phyloP scores from a whole-genome alignment of 2,797 vertebrate genomes.

The Macrochelys suwanniensis region DNA sequence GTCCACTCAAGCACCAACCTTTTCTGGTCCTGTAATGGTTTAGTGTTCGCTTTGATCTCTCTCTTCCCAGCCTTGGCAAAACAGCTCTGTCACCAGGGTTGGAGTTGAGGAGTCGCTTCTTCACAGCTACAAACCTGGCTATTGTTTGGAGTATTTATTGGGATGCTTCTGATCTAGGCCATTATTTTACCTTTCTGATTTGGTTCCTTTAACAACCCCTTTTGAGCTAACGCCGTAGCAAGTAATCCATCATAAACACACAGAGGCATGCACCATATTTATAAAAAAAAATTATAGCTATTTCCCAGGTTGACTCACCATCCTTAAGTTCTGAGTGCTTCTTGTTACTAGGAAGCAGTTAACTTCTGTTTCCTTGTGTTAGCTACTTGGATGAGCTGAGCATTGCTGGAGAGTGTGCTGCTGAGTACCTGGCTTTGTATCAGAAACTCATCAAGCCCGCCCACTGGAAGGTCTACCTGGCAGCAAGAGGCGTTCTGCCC shows the following conservation, averaged over 20 bases:
- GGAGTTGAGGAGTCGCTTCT: background rate
- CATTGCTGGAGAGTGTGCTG: slow-evolving; percentile 95
- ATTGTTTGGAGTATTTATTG: background rate
- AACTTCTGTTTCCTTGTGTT: slow-evolving; percentile 6
- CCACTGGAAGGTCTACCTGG: slow-evolving; percentile 98
- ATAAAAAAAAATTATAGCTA: background rate
- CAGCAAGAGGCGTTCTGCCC: slow-evolving; percentile 95
- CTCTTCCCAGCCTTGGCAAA: background rate
- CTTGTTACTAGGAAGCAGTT: background rate
- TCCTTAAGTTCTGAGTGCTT: background rate
- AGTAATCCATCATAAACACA: background rate
- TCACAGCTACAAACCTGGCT: background rate
- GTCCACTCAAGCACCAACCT: background rate
- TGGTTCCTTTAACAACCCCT: background rate
- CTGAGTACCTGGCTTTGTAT: slow-evolving; percentile 95
- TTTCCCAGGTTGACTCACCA: background rate
- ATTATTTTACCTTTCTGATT: background rate
- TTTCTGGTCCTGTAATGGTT: background rate
- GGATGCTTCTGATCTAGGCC: background rate
- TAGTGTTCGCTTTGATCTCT: background rate
- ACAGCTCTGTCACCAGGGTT: background rate
- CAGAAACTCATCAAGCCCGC: slow-evolving; percentile 98
- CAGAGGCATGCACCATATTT: background rate
- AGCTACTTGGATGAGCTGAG: slow-evolving; percentile 98
- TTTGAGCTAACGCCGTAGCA: background rate